Conservation (phyloP, 2,797 vertebrate genomes). For the Tapirus indicus region DNA sequence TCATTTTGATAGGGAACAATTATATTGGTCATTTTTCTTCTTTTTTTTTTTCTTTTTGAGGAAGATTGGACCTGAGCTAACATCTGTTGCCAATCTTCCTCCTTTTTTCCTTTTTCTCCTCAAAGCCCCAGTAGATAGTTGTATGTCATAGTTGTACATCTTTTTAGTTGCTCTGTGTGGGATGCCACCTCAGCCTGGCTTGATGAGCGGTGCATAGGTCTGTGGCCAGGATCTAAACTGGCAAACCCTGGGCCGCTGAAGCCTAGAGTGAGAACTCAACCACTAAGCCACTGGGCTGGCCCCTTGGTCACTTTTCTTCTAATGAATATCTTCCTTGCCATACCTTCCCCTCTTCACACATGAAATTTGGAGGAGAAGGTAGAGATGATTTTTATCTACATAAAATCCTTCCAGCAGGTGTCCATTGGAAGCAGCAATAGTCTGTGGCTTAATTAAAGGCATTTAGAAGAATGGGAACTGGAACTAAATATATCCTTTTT, state of each 20-base stretch:
- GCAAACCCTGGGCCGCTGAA: no score
- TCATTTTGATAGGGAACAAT: slow-evolving; percentile 45
- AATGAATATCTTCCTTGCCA: not conserved
- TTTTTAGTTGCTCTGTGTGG: no score
- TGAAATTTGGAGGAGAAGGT: slow-evolving; percentile 15
- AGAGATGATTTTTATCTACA: slow-evolving; percentile 8
- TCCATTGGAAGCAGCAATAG: not conserved
- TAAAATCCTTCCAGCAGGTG: not conserved
- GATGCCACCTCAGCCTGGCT: no score
- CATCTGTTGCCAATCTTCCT: no score
- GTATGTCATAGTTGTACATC: no score
- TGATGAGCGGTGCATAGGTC: no score
- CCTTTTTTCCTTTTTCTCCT: no score
- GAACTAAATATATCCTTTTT: not conserved
- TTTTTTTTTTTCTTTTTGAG: not conserved
- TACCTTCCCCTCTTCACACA: not conserved
- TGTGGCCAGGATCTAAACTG: no score
- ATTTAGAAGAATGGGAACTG: not conserved
- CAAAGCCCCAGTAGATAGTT: no score
- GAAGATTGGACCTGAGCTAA: no score
- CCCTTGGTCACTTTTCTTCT: not conserved
- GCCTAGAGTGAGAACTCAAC: no score
- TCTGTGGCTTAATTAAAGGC: not conserved
- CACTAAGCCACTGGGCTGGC: no score
- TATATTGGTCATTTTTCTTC: not conserved